A percentile compares a stretch with the other conserved stretches of the same genome.
Evolutionary conservation across 2,113 vertebrate species (phyloP).

Genomic region (Aptenodytes forsteri): DNA sequence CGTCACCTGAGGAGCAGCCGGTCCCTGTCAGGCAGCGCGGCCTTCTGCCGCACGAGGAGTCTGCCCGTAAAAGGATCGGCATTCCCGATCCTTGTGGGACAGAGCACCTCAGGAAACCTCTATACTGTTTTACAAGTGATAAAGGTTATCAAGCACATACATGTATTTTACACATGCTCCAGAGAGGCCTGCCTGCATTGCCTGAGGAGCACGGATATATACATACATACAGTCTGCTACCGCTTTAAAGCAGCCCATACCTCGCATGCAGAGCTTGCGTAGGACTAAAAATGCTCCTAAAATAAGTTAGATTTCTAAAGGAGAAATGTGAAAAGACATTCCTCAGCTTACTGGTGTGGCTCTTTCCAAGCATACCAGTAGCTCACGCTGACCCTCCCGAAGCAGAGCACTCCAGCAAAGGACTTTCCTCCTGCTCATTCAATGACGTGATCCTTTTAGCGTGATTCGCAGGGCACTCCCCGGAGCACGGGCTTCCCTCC

Average conservation of each 20-base stretch:
- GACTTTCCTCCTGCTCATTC: background rate
- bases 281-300: background rate
- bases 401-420: rapidly evolving
- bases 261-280: rapidly evolving
- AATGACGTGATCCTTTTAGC: rapidly evolving
- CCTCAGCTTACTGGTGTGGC: rapidly evolving
- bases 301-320: background rate
- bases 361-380: rapidly evolving
- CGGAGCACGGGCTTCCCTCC: rapidly evolving
- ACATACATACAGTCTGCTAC: rapidly evolving
- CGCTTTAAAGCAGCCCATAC: rapidly evolving
- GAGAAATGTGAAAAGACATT: background rate
- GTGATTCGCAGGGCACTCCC: rapidly evolving
- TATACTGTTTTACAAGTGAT: rapidly evolving
- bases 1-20: rapidly evolving
- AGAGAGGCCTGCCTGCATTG: background rate
- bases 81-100: background rate
- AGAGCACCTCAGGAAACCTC: background rate
- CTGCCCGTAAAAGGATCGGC: too few relatives aligned
- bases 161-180: rapidly evolving
- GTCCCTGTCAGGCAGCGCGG: rapidly evolving
- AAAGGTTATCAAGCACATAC: too few relatives aligned
- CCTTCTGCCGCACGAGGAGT: rapidly evolving
- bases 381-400: rapidly evolving
- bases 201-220: rapidly evolving